Base-by-base conservation (phyloP, 2,888 invertebrate species). In the Sarcophaga carnaria region DNA sequence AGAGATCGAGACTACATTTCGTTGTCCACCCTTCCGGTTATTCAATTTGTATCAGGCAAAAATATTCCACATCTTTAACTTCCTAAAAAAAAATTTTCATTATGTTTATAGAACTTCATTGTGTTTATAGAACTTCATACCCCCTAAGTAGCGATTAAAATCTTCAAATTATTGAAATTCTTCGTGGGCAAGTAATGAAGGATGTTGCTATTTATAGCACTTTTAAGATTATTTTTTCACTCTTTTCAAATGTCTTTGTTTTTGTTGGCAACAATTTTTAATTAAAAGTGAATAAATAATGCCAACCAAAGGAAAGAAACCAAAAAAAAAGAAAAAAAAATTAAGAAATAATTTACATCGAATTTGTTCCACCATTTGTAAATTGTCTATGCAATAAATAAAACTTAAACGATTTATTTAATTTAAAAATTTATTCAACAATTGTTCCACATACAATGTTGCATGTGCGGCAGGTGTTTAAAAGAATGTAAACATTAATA, bases 191-290 rank as follows among this genome's bases (percentile, higher is more conserved):
- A 69, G 20, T 45, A 49, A 69, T 37, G 11, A 37, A 8, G 6
- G 37, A 37, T 62, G 8, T 70, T 78, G 25, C 37, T 69, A 78
- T 70, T 62, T 62, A 70, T 78, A 78, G 67, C 17, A 47, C 14
- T 70, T 78, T 78, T 69, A 22, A 0, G n/a, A 20, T 45, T 67
- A n/a, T 45, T 8, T 37, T 37, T 37, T 37, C 6, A 6, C 37
- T 47, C 22, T 69, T 11, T 6, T 8, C 66, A 47, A 47, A 14
- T 49, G 47, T 10, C 49, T 20, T 47, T 47, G 69, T 69, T 37
- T 12, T 59, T 59, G 20, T 8, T 63, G 25, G 47, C 22, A 14
- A 14, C 37, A 37, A 60, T 72, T 72, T 20, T 14, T 63, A 63
- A 37, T 47, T 69, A 6, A 22, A 74, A 63, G 17, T 12, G 47